These are phyloP conservation scores for Agrotis clavis DNA, from an alignment of 2,888 invertebrate species.

Conservation along the genomic window DNA sequence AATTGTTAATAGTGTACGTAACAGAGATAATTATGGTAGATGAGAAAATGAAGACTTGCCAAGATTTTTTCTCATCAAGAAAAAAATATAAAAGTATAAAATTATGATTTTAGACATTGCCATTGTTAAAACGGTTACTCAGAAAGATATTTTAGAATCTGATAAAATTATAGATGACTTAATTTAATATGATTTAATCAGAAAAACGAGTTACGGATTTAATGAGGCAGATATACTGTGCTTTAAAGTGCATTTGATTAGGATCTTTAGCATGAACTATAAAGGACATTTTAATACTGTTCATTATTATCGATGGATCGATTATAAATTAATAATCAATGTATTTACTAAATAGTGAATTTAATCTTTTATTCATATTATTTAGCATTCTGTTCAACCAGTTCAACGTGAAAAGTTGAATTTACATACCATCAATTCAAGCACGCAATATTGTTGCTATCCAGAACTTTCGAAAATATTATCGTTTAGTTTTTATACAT, in stretches of 20 bases:
- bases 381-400: neutral
- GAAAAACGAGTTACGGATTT: conserved; percentile 48
- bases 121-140: neutral
- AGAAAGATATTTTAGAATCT: conserved; percentile 14
- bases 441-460: too few species aligned
- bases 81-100: conserved; percentile 17
- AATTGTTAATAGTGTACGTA: conserved; percentile 59
- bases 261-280: conserved; percentile 51
- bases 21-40: conserved; percentile 44
- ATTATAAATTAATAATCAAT: conserved; percentile 34
- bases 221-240: conserved; percentile 32
- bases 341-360: neutral
- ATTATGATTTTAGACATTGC: neutral
- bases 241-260: conserved; percentile 51
- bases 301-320: conserved; percentile 15
- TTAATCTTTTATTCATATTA: too few species aligned
- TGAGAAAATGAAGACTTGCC: conserved; percentile 36
- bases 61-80: conserved; percentile 28
- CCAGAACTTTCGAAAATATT: too few species aligned
- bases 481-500: too few species aligned
- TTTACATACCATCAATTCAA: too few species aligned
- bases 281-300: conserved; percentile 44
- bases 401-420: neutral
- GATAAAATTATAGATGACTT: conserved; percentile 32
- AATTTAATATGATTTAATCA: conserved; percentile 53